These are phyloP conservation scores for Petrocephalus sullivani DNA, from an alignment of 2,797 vertebrate species.

Conservation along the genomic window DNA sequence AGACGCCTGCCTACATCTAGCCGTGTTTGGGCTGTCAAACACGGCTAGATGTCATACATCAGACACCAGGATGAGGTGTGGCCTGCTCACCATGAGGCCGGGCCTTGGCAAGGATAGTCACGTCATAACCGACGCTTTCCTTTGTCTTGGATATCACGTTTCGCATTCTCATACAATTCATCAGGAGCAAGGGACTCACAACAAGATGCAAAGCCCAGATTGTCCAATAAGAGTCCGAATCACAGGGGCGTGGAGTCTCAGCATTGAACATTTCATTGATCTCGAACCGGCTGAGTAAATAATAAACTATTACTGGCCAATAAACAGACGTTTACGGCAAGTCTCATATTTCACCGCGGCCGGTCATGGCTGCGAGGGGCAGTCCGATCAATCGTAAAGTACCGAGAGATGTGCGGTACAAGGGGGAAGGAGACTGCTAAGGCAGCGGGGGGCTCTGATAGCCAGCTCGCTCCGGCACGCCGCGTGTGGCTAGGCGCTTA, in stretches of 20 bases:
- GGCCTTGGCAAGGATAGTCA: background rate
- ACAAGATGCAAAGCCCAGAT: background rate
- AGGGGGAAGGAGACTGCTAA: background rate
- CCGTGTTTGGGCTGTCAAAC: constrained; percentile 9
- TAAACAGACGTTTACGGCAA: constrained; percentile 1
- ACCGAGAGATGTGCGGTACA: background rate
- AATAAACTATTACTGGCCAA: constrained; percentile 9
- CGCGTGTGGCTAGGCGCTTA: background rate
- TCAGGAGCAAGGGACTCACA: background rate
- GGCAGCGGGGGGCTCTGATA: background rate
- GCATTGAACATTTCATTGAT: background rate
- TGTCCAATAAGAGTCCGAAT: background rate
- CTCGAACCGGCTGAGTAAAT: background rate
- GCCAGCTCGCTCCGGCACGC: background rate
- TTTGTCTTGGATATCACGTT: background rate
- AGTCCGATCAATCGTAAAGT: background rate
- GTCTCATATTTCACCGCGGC: background rate
- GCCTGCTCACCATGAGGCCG: background rate
- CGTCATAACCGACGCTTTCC: background rate
- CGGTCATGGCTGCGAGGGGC: background rate
- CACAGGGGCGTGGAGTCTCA: background rate
- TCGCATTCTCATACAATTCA: background rate
- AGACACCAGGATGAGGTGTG: background rate
- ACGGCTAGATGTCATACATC: too few species aligned
- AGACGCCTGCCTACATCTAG: background rate